Evolutionary conservation across 2,113 vertebrate genomes (phyloP).

Genomic region (Colinus virginianus): DNA sequence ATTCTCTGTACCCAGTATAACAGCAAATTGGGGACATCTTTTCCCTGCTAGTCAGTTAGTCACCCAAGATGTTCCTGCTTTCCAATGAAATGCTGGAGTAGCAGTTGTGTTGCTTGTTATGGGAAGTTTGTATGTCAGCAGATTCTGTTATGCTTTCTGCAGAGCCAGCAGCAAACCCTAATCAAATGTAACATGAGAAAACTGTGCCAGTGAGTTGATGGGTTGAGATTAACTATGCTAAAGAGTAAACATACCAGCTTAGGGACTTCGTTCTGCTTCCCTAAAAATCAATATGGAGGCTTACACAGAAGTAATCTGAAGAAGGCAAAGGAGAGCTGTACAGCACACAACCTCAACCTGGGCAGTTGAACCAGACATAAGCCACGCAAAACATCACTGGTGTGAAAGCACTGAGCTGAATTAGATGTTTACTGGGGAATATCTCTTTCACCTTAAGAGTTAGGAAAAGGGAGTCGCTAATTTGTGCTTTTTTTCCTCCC

Average conservation of each 20-base stretch:
- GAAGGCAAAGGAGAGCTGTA: not conserved
- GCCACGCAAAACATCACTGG: not conserved
- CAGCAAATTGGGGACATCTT: slow-evolving; percentile 32
- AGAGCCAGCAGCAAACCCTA: slow-evolving; percentile 68
- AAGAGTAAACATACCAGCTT: not conserved
- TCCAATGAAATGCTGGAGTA: slow-evolving; percentile 39
- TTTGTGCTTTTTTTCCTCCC: not conserved
- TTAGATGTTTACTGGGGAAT: not conserved
- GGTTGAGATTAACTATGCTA: slow-evolving; percentile 37
- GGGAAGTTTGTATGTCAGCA: slow-evolving; percentile 58
- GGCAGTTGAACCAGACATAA: not conserved
- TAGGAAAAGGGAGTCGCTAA: not conserved
- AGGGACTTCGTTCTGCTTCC: not conserved
- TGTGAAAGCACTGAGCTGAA: not conserved
- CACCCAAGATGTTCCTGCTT: not conserved
- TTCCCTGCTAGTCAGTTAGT: slow-evolving; percentile 58
- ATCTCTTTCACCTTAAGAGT: not conserved
- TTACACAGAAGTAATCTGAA: not conserved
- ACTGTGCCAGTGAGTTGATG: slow-evolving; percentile 36
- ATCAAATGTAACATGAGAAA: slow-evolving; percentile 60
- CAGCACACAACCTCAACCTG: not conserved
- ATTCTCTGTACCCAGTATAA: not conserved
- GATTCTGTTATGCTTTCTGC: slow-evolving; percentile 60
- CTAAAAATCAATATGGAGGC: slow-evolving; percentile 11
- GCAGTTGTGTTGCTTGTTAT: not conserved